A percentile compares a stretch with the other conserved stretches of the same genome.
Conservation (phyloP, 2,888 invertebrate genomes). For the Chromoteleia sp. region DNA sequence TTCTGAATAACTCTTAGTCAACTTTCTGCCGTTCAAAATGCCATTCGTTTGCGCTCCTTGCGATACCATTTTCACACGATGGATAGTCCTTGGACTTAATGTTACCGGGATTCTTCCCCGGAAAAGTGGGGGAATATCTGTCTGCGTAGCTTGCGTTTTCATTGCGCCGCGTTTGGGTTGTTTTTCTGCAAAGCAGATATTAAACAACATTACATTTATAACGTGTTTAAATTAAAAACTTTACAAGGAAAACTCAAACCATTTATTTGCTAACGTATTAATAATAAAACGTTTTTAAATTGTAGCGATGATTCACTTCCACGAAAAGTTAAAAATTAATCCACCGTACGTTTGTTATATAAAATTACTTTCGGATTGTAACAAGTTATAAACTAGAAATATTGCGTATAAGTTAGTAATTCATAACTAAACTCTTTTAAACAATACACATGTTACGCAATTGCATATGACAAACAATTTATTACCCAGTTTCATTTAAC, state of each 20-base stretch:
- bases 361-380: no score
- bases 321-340: not conserved
- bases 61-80: slow-evolving; percentile 94
- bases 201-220: not conserved
- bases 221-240: no score
- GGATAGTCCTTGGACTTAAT: slow-evolving; percentile 92
- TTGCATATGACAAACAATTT: not conserved
- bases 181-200: slow-evolving; percentile 55
- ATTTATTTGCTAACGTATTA: no score
- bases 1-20: slow-evolving; percentile 94
- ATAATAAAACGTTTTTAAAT: no score
- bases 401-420: not conserved
- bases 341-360: not conserved
- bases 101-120: slow-evolving; percentile 85
- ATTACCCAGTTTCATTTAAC: not conserved
- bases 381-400: no score
- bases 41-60: slow-evolving; percentile 97
- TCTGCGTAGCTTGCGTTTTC: slow-evolving; percentile 97
- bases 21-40: slow-evolving; percentile 89
- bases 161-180: slow-evolving; percentile 91
- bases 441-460: not conserved
- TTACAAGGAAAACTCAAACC: no score
- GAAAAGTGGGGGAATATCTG: slow-evolving; percentile 89
- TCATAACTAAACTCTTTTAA: not conserved
- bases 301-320: no score